Base-by-base conservation (phyloP, 2,888 invertebrate genomes). In the Trachelus iudaicus region DNA sequence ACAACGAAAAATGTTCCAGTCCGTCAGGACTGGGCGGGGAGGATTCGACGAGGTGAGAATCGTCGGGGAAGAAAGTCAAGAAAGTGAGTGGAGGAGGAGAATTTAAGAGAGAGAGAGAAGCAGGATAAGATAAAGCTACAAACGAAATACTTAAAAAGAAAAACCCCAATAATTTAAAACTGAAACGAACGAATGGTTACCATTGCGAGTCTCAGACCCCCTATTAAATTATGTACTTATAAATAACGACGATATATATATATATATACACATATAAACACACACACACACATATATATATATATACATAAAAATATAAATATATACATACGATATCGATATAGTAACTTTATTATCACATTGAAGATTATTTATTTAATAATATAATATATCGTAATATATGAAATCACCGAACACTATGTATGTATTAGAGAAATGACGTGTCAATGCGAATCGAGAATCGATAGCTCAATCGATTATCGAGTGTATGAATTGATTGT, bases 281-380 rank as follows among this genome's bases (percentile, higher is more conserved):
- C 82, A 56, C 12, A 88, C 87, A 87, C 82, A 56, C 87, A 87
- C 82, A 56, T 4, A 88, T 87, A 87, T 82, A 56, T 56, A 56
- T 56, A 56, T 87, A 88, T 86, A 87, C 85, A 88, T 87, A 87
- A 84, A 86, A 78, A 84, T 83, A 80, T 83, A 83, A 83, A 84
- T 81, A 83, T 83, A 82, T 87, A 87, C 83, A 88, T 88, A 87
- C 83, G 85, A 85, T 84, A 86, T 86, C 87, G 85, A 86, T 83
- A 85, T 86, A 84, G 85, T 83, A 82, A 88, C 88, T 90, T 91
- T 91, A 91, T 90, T 90, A 91, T 90, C 85, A 86, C 89, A 90
- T 91, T 90, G 86, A 89, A 90, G 90, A 90, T 91, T 91, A 90
- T 91, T 91, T 91, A 91, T 91, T 90, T 90, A 90, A 90, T 88